Percentiles rank a stretch among this genome's conserved stretches.
These are phyloP conservation scores for Halcyon leucocephala DNA, from an alignment of 2,797 vertebrate species.

Conservation along the genomic window DNA sequence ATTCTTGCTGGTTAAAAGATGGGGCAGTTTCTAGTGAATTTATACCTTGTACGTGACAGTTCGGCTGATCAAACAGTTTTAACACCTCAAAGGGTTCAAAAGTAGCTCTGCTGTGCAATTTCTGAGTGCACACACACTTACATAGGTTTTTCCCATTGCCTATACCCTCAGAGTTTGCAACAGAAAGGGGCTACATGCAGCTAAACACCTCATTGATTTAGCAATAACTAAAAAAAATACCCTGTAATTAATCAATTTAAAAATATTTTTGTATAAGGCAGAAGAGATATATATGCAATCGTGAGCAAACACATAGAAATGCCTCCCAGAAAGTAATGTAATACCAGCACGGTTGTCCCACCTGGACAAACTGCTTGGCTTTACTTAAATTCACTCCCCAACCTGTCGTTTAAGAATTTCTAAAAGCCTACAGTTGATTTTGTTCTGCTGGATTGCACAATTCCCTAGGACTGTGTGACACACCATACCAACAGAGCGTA, in stretches of 20 bases:
- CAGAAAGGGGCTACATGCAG: not conserved
- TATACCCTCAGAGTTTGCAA: not conserved
- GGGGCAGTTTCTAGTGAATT: accelerated
- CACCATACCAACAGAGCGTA: accelerated
- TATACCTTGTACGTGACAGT: not conserved
- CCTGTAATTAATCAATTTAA: not conserved
- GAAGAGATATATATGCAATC: not conserved
- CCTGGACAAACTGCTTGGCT: not conserved
- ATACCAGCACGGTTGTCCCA: not conserved
- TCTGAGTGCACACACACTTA: not conserved
- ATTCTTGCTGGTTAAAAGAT: not conserved
- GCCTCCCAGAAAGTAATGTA: not conserved
- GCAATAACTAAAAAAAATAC: not conserved
- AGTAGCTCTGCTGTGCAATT: not conserved
- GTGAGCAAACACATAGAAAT: not conserved
- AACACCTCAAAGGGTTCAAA: not conserved
- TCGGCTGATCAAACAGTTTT: not conserved
- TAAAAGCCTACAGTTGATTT: not conserved
- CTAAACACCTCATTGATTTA: not conserved
- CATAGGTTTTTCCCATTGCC: not conserved
- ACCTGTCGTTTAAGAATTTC: not conserved
- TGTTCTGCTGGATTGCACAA: not conserved
- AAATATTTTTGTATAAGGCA: not conserved
- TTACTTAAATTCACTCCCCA: not conserved
- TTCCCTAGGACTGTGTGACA: not conserved